Conservation (phyloP, 2,888 invertebrate species). For the Drosophila paracracens region DNA sequence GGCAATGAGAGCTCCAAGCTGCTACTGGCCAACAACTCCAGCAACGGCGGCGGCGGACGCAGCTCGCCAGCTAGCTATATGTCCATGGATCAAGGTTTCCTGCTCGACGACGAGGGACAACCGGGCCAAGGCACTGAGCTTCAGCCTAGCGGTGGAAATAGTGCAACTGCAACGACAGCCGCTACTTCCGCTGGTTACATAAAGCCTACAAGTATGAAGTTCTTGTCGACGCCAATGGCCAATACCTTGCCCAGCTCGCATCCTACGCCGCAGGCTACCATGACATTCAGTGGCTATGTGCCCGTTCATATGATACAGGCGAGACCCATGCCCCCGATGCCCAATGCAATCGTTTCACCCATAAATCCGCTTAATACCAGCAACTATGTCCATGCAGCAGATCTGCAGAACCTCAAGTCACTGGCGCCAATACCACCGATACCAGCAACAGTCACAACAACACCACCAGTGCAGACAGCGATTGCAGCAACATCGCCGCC, state of each 20-base stretch:
- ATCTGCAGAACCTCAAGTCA: conserved; percentile 58
- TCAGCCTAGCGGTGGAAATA: conserved; percentile 7
- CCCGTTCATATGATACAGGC: conserved; percentile 53
- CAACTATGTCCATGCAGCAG: conserved; percentile 65
- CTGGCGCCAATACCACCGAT: conserved; percentile 19
- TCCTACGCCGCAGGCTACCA: conserved; percentile 1
- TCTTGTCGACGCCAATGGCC: conserved; percentile 44
- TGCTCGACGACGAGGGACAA: conserved; percentile 40
- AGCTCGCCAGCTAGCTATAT: conserved; percentile 50
- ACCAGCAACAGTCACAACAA: background rate
- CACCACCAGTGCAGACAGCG: background rate
- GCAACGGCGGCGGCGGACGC: conserved; percentile 43
- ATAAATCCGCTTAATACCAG: conserved; percentile 45
- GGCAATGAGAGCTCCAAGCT: conserved; percentile 72
- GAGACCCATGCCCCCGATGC: conserved; percentile 1
- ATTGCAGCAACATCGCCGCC: conserved; percentile 19
- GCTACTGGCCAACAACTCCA: conserved; percentile 53
- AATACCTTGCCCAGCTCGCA: conserved; percentile 30
- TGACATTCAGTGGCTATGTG: conserved; percentile 67
- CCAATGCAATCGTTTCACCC: conserved; percentile 14
- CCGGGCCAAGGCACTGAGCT: conserved; percentile 20
- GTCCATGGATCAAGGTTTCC: conserved; percentile 48
- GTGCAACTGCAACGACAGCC: background rate
- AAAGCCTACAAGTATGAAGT: conserved; percentile 68
- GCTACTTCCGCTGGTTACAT: conserved; percentile 51